phyloP scores from a whole-genome alignment of 2,113 vertebrate species.

The Bettongia penicillata region DNA sequence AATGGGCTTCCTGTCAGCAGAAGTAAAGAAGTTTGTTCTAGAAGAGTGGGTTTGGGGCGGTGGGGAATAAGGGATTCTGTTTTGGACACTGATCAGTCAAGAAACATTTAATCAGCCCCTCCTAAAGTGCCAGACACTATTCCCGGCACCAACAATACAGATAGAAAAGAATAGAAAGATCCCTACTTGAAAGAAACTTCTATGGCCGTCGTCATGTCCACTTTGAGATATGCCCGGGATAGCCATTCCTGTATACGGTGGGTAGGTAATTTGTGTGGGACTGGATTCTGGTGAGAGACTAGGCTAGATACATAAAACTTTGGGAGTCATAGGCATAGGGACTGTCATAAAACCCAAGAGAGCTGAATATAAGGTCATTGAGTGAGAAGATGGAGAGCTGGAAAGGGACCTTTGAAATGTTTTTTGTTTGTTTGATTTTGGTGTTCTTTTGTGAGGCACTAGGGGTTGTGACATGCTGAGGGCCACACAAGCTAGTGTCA shows the following conservation, averaged over 20 bases:
- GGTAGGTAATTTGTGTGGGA: neutral
- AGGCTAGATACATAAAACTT: no score
- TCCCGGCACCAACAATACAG: neutral
- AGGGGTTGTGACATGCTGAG: constrained; percentile 27
- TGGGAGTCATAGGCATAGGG: neutral
- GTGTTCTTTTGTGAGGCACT: no score
- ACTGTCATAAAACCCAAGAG: no score
- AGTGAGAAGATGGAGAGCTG: neutral
- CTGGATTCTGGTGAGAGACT: neutral
- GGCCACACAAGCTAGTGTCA: neutral
- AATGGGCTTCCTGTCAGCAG: neutral
- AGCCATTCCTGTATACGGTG: neutral
- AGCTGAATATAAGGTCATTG: neutral
- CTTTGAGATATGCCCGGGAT: neutral
- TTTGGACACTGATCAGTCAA: neutral
- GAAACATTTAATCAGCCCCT: neutral
- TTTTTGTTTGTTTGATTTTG: no score
- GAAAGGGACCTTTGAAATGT: neutral
- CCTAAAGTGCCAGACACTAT: neutral
- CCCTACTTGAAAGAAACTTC: neutral
- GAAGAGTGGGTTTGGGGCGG: neutral
- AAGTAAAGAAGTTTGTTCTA: neutral
- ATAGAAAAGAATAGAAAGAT: neutral
- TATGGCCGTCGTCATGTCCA: no score
- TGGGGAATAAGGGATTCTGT: neutral